phyloP scores from a whole-genome alignment of 2,113 vertebrate genomes.

The Illadopsis cleaveri region DNA sequence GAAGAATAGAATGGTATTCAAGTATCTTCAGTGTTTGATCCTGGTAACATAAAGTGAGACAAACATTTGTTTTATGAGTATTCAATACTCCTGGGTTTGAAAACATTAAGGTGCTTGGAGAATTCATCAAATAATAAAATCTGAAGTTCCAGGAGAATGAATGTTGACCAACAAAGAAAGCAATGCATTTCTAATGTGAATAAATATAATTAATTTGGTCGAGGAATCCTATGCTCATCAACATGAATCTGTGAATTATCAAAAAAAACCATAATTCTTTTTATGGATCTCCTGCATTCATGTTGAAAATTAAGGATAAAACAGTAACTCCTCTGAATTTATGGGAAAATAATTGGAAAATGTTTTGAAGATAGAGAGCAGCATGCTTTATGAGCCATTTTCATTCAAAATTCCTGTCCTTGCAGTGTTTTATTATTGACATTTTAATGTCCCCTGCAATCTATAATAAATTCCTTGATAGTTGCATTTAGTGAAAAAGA shows the following conservation, averaged over 20 bases:
- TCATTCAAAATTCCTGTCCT: neutral
- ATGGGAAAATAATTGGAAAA: neutral
- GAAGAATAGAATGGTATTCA: neutral
- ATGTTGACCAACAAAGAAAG: neutral
- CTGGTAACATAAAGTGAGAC: neutral
- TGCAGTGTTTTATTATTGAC: neutral
- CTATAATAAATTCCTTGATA: neutral
- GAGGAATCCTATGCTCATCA: neutral
- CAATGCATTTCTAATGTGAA: neutral
- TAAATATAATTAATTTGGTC: neutral
- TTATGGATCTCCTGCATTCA: neutral
- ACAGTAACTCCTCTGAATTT: neutral
- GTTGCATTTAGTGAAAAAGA: neutral
- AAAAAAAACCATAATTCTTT: neutral
- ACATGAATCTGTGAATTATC: neutral
- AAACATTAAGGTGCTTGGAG: neutral
- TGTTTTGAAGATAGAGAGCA: neutral
- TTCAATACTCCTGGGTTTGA: neutral
- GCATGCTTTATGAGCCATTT: neutral
- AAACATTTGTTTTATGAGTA: neutral
- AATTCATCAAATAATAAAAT: constrained; percentile 11
- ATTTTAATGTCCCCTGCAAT: neutral
- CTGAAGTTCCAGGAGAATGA: neutral
- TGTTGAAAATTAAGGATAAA: neutral
- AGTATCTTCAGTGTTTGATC: neutral